Evolutionary conservation across 2,888 invertebrate species (phyloP), one percentile per base, ranked within the genome.

Genomic region (Megalurothrips usitatus): DNA sequence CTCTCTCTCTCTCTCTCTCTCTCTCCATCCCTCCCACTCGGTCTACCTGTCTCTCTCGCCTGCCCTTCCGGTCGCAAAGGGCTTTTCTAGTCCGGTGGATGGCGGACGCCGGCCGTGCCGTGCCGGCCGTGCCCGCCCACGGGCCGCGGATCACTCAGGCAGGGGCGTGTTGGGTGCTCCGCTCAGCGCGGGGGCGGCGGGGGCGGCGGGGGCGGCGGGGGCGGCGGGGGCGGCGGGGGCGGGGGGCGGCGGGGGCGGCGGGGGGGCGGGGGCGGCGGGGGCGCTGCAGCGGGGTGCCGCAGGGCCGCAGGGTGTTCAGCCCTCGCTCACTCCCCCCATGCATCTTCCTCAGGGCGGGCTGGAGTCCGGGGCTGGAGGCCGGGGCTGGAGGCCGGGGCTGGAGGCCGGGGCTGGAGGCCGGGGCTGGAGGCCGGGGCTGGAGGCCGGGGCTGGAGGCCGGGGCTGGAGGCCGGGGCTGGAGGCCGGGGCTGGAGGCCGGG

Each of bases 261-360:
- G 12, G 52, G 52, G 52, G 52, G 52, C 14, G 10, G 52, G 52
- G 52, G 3, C 1, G 52, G 19, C 14, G 10, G 12, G 58, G 58
- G 58, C 17, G 58, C 19, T n/a, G 58, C 17, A n/a, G 58, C 58
- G 58, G 12, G 58, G 58, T 43, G 34, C 34, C 34, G 34, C 34
- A 43, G 34, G 34, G 34, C 34, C 34, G 34, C 34, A 43, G 34
- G 34, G 34, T 43, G 34, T 43, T 43, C 34, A 43, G 34, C 34
- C 58, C 58, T 58, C 58, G 58, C 58, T 58, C 58, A 58, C 58
- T 58, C 58, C 58, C 58, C 58, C 58, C 58, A 58, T 58, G 58
- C 58, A 58, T 58, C 58, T 58, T 58, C 58, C 58, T 58, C 58
- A 58, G 58, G 19, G 19, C 17, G 58, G 58, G 58, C 6, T 19